These are phyloP conservation scores for Radopholus similis DNA, from an alignment of 1,140 invertebrate species.

Conservation along the genomic window DNA sequence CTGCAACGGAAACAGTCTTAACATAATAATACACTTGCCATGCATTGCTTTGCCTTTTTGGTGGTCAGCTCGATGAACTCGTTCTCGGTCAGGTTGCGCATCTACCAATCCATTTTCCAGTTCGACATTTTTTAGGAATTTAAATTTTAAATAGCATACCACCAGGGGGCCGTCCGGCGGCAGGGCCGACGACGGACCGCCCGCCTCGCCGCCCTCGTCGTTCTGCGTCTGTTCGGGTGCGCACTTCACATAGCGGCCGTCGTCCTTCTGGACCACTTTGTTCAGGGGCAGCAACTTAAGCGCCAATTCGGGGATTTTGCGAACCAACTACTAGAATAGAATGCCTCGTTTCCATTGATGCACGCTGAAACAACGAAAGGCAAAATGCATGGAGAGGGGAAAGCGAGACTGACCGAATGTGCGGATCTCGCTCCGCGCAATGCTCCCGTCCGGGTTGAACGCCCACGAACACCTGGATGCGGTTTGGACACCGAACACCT, in stretches of 20 bases:
- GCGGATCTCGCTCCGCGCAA: constrained; percentile 15
- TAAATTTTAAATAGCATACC: too few relatives aligned
- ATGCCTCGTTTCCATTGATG: constrained; percentile 18
- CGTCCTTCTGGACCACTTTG: constrained; percentile 27
- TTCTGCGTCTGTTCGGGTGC: not conserved
- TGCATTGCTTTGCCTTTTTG: constrained; percentile 22
- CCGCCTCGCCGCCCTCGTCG: not conserved
- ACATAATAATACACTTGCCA: not conserved
- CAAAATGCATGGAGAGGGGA: not conserved
- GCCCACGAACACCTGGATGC: constrained; percentile 18
- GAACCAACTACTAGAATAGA: too few relatives aligned
- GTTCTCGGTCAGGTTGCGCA: constrained; percentile 25
- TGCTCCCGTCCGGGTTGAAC: constrained; percentile 20
- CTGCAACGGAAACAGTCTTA: constrained; percentile 17
- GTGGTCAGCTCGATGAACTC: constrained; percentile 22
- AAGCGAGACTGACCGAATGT: constrained; percentile 16
- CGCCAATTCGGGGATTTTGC: too few relatives aligned
- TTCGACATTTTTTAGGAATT: too few relatives aligned
- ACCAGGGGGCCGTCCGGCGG: too few relatives aligned
- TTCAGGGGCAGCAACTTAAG: constrained; percentile 30
- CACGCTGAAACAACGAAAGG: constrained; percentile 25
- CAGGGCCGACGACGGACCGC: too few relatives aligned
- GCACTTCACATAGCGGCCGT: constrained; percentile 27
- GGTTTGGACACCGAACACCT: not conserved
- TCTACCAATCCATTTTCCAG: not conserved